Evolutionary conservation across 2,113 vertebrate species (phyloP).

Genomic region (Muntiacus reevesi): DNA sequence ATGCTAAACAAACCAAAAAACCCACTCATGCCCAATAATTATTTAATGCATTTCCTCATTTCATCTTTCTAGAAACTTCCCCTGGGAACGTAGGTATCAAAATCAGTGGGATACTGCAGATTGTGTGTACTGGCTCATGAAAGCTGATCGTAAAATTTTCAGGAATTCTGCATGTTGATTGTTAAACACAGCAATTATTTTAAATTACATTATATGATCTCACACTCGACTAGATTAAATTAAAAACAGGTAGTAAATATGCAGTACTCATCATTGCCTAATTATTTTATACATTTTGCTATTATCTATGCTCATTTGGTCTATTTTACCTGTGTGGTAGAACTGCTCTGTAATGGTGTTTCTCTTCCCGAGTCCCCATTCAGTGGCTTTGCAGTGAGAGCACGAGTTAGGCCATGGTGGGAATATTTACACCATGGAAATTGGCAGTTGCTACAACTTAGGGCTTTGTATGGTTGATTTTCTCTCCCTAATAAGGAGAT

Average conservation of each 20-base stretch:
- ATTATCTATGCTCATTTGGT: not conserved
- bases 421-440: not conserved
- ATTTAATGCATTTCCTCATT: not conserved
- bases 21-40: not conserved
- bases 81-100: not conserved
- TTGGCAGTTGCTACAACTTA: not conserved
- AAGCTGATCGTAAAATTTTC: not conserved
- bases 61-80: constrained; percentile 11
- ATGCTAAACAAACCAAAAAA: not conserved
- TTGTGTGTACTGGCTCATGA: not conserved
- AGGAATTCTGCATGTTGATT: not conserved
- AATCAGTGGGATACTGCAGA: not conserved
- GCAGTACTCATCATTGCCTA: not conserved
- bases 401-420: not conserved
- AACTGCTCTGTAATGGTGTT: not conserved
- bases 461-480: not conserved
- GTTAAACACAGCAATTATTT: constrained; percentile 28
- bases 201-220: constrained; percentile 23
- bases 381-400: not conserved
- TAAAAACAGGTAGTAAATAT: not conserved
- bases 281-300: not conserved
- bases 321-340: not conserved
- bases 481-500: not conserved
- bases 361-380: not conserved
- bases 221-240: not conserved